phyloP scores from a whole-genome alignment of 2,113 vertebrate genomes.

The Morphnarchus princeps region DNA sequence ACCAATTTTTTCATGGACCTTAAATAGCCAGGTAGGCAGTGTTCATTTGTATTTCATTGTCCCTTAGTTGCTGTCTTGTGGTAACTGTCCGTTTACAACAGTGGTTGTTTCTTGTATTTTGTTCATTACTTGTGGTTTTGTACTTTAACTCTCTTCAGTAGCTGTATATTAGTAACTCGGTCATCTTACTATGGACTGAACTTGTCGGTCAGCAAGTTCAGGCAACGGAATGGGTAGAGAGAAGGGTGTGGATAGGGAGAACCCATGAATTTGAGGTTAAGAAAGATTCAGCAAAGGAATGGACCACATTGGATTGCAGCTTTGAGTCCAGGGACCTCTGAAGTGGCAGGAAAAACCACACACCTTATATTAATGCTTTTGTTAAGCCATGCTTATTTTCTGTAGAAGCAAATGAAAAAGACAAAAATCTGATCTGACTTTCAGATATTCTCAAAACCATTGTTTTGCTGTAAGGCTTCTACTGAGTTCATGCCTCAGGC shows the following conservation, averaged over 20 bases:
- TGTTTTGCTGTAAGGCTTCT: not conserved
- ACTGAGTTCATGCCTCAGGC: not conserved
- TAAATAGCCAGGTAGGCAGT: not conserved
- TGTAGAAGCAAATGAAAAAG: not conserved
- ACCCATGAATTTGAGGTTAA: not conserved
- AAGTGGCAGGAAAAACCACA: not conserved
- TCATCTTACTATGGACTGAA: not conserved
- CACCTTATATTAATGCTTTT: not conserved
- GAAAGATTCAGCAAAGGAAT: not conserved
- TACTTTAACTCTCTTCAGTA: not conserved
- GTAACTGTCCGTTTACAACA: not conserved
- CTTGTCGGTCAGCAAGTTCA: not conserved
- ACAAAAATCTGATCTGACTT: not conserved
- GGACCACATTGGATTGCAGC: not conserved
- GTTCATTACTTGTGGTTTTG: not conserved
- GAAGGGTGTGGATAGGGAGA: not conserved
- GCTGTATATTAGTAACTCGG: not conserved
- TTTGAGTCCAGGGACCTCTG: not conserved
- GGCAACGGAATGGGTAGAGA: not conserved
- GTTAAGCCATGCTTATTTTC: not conserved
- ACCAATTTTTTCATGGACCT: not conserved
- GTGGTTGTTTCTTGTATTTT: not conserved
- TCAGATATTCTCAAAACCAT: not conserved
- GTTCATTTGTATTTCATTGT: not conserved
- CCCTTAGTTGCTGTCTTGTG: not conserved